These are phyloP conservation scores for Jordanella pulchra DNA, from an alignment of 2,797 vertebrate species.

Conservation along the genomic window DNA sequence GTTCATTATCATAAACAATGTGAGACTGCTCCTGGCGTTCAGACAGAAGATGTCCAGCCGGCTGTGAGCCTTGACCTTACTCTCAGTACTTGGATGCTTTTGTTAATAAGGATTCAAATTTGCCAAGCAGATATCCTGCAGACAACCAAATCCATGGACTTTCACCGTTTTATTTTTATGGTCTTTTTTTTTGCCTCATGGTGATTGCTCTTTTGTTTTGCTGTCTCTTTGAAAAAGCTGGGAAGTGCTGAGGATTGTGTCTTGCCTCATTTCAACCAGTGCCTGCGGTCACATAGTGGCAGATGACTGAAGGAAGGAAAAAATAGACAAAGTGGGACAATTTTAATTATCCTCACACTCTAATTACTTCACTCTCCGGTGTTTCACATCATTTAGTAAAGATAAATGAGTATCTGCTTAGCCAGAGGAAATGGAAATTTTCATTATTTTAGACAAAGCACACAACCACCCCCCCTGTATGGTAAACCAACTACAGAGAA, in stretches of 20 bases:
- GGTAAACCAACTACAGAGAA: constrained; percentile 57
- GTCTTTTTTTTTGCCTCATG: not conserved
- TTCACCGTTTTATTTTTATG: not conserved
- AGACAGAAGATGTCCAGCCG: constrained; percentile 29
- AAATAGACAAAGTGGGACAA: constrained; percentile 63
- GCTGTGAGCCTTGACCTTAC: constrained; percentile 49
- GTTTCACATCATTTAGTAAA: constrained; percentile 79
- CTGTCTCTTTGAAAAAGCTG: constrained; percentile 10
- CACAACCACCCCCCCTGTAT: constrained; percentile 50
- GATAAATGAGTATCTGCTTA: constrained; percentile 75
- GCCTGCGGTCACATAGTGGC: constrained; percentile 53
- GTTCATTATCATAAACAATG: constrained; percentile 66
- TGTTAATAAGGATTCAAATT: constrained; percentile 32
- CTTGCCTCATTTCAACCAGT: constrained; percentile 59
- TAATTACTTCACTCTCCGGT: constrained; percentile 81
- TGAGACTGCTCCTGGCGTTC: constrained; percentile 40
- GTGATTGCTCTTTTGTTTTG: constrained; percentile 33
- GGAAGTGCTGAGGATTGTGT: constrained; percentile 25
- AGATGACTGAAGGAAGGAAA: constrained; percentile 30
- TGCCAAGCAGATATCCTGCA: constrained; percentile 14
- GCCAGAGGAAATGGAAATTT: constrained; percentile 67
- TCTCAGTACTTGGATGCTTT: constrained; percentile 36
- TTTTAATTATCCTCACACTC: constrained; percentile 80
- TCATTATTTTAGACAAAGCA: constrained; percentile 80
- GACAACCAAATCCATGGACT: constrained; percentile 14